A percentile compares a stretch with the other conserved stretches of the same genome.
These are phyloP conservation scores for Scaptomyza graminum DNA, from an alignment of 1,140 invertebrate genomes.

Conservation along the genomic window DNA sequence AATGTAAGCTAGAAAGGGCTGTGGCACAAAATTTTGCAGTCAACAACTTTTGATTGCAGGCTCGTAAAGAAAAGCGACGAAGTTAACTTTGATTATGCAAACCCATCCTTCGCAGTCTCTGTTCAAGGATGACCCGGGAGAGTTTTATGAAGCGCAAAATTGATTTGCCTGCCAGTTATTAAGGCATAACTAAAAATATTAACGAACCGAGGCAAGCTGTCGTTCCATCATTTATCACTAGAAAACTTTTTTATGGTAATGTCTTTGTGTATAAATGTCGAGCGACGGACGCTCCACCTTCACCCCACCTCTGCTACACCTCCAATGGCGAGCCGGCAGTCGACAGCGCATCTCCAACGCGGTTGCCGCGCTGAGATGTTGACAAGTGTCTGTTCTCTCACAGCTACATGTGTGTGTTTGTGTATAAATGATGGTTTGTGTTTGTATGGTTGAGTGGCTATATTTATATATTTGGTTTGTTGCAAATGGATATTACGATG, in stretches of 20 bases:
- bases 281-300: constrained; percentile 41
- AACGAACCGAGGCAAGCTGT: constrained; percentile 63
- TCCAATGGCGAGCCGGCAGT: constrained; percentile 23
- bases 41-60: constrained; percentile 58
- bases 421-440: constrained; percentile 2
- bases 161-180: constrained; percentile 74
- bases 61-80: constrained; percentile 25
- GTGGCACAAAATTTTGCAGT: constrained; percentile 19
- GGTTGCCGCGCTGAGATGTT: constrained; percentile 53
- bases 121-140: not conserved
- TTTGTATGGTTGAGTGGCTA: constrained; percentile 22
- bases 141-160: constrained; percentile 74
- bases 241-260: constrained; percentile 69
- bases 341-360: constrained; percentile 49
- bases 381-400: constrained; percentile 41
- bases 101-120: not conserved
- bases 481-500: constrained; percentile 54
- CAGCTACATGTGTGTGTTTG: not conserved
- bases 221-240: constrained; percentile 75
- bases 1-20: not conserved
- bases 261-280: constrained; percentile 45
- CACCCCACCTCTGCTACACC: constrained; percentile 12
- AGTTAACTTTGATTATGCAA: constrained; percentile 49
- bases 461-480: constrained; percentile 37
- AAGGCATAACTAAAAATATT: constrained; percentile 79